Conservation (phyloP, 2,113 vertebrate genomes). For the Erpornis zantholeuca region DNA sequence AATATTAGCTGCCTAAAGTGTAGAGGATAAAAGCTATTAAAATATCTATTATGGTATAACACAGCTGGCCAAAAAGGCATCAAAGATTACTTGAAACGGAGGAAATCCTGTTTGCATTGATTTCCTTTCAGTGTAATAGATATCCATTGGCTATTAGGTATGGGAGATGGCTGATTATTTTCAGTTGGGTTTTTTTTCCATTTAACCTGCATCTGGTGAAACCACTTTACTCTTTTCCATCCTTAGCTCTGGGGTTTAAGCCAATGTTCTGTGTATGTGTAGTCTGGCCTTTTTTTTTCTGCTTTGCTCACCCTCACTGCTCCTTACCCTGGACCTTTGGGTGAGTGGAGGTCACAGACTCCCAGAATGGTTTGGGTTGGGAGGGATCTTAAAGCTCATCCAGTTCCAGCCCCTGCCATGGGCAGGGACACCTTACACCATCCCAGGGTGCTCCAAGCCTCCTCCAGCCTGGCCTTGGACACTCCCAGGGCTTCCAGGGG, state of each 20-base stretch:
- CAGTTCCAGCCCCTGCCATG: background rate
- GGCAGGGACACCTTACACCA: background rate
- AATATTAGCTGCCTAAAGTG: constrained; percentile 52
- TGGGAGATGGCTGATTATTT: background rate
- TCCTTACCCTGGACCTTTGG: background rate
- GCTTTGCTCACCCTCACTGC: background rate
- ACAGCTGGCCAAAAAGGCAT: constrained; percentile 55
- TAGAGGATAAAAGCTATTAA: constrained; percentile 46
- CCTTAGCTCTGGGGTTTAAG: background rate
- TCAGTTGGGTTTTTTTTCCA: no score
- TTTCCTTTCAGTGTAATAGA: constrained; percentile 49
- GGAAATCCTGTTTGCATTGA: constrained; percentile 42
- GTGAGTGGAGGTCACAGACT: background rate
- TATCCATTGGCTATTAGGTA: constrained; percentile 12
- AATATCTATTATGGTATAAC: constrained; percentile 32
- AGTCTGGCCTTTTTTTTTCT: constrained; percentile 1
- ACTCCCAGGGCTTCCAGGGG: background rate
- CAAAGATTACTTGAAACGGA: constrained; percentile 60
- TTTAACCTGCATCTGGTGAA: background rate
- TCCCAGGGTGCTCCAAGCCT: background rate
- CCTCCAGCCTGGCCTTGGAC: accelerated
- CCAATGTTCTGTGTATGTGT: background rate
- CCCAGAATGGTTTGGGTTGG: background rate
- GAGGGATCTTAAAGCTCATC: background rate
- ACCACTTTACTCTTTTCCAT: background rate